Base-by-base conservation (phyloP, 2,888 invertebrate species). In the Fragum sueziense region DNA sequence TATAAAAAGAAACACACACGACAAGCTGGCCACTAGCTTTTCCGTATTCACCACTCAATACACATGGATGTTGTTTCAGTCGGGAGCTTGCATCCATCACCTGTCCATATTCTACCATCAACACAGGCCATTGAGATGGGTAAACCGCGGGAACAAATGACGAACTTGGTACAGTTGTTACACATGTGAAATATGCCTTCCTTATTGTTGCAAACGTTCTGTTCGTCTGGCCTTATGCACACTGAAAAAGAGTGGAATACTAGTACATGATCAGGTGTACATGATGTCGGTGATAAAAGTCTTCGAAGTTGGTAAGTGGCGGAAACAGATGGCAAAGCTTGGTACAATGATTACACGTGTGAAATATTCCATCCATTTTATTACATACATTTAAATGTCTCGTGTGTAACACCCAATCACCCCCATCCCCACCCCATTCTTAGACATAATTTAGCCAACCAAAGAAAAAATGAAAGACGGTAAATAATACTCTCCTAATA, bases 111-210 rank as follows among this genome's bases (percentile, higher is more conserved):
- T 27, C 74, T 61, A 22, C 74, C 71, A 20, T 70, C 71, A 27
- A 72, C 59, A 70, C 80, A 80, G 27, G 68, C 25, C 77, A 80
- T 77, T 0, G 80, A 65, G 25, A 80, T 37, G n/a, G 70, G 14
- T 3, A 31, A 51, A 20, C 77, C 80, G 6, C 78, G 78, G 9
- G 75, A 72, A 41, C 80, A 80, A 6, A 80, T 62, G 25, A 80
- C 74, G 51, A 80, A 80, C 31, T 34, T 61, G 59, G 59, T 71
- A 68, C 80, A 80, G 67, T 71, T 54, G 4, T 47, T 31, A 34
- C 80, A 80, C 52, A 71, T 41, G 33, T 80, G 67, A 27, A 80
- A 80, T 29, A 80, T 77, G 9, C 80, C 80, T 59, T 77, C 52
- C 34, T 77, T 77, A 57, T 71, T 69, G 4, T n/a, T 25, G 57